Base-by-base conservation (phyloP, 2,797 vertebrate species). In the Labroides dimidiatus region DNA sequence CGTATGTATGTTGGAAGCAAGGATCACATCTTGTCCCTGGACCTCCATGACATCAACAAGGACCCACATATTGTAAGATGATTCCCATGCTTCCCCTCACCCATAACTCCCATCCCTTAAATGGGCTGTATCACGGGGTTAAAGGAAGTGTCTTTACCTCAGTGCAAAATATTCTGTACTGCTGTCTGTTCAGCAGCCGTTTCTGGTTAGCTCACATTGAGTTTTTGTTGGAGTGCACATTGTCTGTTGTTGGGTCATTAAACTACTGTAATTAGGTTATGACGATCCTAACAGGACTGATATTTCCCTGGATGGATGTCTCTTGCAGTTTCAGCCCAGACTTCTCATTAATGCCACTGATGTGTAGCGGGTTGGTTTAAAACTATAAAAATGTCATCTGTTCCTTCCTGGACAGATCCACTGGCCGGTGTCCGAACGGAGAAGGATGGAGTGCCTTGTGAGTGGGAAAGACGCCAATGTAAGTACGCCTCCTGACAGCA, bases 1-100 rank as follows among this genome's bases (percentile, higher is more conserved):
- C 96, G 97, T 57, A 98, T 99, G 97, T 99, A 99, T 0, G 95
- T 99, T 76, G 98, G 97, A 80, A 97, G 96, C 94, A 99, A 98
- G 91, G 97, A 99, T 91, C 97, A 97, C 16, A 93, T 99, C 86
- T 93, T 99, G 59, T 99, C 98, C 0, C 89, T 99, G 90, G 97
- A 99, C 84, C 95, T 99, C 27, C 97, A 98, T 1, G 97, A 99
- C 91, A 97, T 99, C 95, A 99, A 99, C 94, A 95, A 96, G 24
- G 96, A 98, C 64, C 98, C 98, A 7, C 96, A 98, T 83, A 98
- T 99, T 1, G 97, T 99, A 95, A 97, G 97, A 84, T 45, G 19
- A 71, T 64, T 56, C 36, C 55, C 72, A 60, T 20, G 0, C 11
- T 23, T 36, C 39, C 39, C 36, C 51, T 66, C 21, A 36, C 30